These are phyloP conservation scores for Ophraella communa DNA, from an alignment of 2,888 invertebrate species.

Conservation along the genomic window DNA sequence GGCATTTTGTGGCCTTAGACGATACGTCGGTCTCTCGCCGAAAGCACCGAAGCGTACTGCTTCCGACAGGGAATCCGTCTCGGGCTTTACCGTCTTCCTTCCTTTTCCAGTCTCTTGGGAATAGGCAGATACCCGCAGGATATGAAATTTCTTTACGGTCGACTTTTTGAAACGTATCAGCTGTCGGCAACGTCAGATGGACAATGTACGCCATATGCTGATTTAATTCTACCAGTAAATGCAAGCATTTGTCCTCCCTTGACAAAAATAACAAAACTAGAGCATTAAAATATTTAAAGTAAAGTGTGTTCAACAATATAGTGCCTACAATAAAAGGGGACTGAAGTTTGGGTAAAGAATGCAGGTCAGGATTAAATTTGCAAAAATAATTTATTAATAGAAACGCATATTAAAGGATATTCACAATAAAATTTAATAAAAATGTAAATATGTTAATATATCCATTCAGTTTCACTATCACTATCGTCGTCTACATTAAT, in stretches of 20 bases:
- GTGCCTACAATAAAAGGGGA: no score
- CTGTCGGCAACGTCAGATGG: background rate
- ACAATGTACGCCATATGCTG: background rate
- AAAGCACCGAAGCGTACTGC: background rate
- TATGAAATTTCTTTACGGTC: slow-evolving; percentile 2
- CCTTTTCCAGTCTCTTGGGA: slow-evolving; percentile 1
- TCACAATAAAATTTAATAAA: no score
- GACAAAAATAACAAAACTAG: background rate
- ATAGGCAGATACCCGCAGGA: slow-evolving; percentile 3
- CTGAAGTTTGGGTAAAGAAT: no score
- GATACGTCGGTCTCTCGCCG: background rate
- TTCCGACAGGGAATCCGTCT: background rate
- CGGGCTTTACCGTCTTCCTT: background rate
- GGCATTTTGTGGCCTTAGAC: background rate
- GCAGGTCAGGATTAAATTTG: no score
- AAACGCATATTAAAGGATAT: no score
- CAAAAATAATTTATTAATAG: no score
- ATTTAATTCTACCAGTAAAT: background rate
- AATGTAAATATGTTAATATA: no score
- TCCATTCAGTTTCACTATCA: no score
- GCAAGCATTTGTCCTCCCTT: background rate
- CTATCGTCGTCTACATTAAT: no score
- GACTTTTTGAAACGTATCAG: background rate
- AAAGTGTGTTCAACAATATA: no score
- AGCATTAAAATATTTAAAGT: background rate